Evolutionary conservation across 2,888 invertebrate species (phyloP).

Genomic region (Capitulum mitella): DNA sequence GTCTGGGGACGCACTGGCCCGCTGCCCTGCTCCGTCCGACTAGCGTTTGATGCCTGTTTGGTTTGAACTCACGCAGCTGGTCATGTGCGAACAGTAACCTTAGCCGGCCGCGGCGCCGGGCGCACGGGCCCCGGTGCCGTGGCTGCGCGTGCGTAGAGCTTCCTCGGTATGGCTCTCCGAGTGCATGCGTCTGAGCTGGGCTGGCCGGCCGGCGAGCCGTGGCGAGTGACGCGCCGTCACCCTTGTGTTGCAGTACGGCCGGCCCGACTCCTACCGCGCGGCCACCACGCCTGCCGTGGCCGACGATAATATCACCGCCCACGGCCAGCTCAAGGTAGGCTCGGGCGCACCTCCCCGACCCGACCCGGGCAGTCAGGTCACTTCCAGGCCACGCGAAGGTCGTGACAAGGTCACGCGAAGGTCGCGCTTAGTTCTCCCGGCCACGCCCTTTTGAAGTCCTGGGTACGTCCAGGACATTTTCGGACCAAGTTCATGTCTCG

Average conservation of each 20-base stretch:
- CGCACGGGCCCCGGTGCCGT: background rate
- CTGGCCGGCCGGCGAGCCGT: slow-evolving; percentile 27
- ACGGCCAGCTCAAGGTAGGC: slow-evolving; percentile 82
- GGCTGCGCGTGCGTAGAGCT: background rate
- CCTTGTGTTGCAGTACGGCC: slow-evolving; percentile 68
- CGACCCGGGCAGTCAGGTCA: no score
- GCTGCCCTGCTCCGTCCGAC: background rate
- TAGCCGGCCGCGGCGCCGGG: background rate
- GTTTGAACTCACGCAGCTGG: background rate
- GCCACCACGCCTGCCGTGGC: slow-evolving; percentile 85
- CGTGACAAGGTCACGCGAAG: no score
- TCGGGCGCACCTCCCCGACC: background rate
- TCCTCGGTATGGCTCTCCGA: background rate
- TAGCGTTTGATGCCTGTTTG: slow-evolving; percentile 4
- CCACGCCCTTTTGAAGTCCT: no score
- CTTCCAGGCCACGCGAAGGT: no score
- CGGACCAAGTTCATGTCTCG: no score
- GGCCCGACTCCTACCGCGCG: slow-evolving; percentile 94
- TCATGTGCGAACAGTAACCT: background rate
- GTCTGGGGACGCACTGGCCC: no score
- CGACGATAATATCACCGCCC: slow-evolving; percentile 93
- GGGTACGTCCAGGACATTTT: no score
- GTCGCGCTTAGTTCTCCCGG: no score
- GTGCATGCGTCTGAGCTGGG: background rate
- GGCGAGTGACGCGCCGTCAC: slow-evolving; percentile 27